Evolutionary conservation across 23 tunicate genomes (phyloP), one percentile per base, ranked within the genome.

Genomic region (Corella eumyota): DNA sequence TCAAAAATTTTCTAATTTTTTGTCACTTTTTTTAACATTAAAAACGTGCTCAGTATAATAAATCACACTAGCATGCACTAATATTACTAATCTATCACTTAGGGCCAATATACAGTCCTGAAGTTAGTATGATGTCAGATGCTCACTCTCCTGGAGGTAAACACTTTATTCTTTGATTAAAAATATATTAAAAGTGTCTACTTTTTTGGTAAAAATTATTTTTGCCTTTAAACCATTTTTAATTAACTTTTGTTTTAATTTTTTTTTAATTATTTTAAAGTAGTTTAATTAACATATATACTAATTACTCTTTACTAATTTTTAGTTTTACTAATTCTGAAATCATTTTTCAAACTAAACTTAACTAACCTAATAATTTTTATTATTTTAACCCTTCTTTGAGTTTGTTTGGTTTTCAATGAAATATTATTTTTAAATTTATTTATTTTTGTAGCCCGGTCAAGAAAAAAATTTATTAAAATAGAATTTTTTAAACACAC

Each of bases 21-120:
- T n/a, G n/a, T n/a, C n/a, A n/a, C n/a, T n/a, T n/a, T n/a, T n/a
- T n/a, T n/a, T n/a, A n/a, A n/a, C n/a, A n/a, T n/a, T n/a, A n/a
- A n/a, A n/a, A n/a, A n/a, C n/a, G n/a, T n/a, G n/a, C n/a, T n/a
- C n/a, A n/a, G n/a, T n/a, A n/a, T n/a, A n/a, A n/a, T n/a, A n/a
- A n/a, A n/a, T n/a, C n/a, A n/a, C n/a, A n/a, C n/a, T n/a, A n/a
- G n/a, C n/a, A n/a, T n/a, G n/a, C n/a, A n/a, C n/a, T n/a, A n/a
- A n/a, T n/a, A n/a, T n/a, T 25, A 27, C 24, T 17, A 60, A n/a
- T 7, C 28, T 36, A 25, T 25, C 24, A 54, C 40, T 17, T 63
- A 86, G 95, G 86, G 21, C 67, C 61, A 26, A 81, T 81, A 71
- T 71, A 74, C 52, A 84, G 86, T 48, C 83, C 95, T 52, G 95